Percentiles rank a stretch among this genome's conserved stretches.
phyloP scores from a whole-genome alignment of 1,140 invertebrate genomes.

The Phymastichus coffea region DNA sequence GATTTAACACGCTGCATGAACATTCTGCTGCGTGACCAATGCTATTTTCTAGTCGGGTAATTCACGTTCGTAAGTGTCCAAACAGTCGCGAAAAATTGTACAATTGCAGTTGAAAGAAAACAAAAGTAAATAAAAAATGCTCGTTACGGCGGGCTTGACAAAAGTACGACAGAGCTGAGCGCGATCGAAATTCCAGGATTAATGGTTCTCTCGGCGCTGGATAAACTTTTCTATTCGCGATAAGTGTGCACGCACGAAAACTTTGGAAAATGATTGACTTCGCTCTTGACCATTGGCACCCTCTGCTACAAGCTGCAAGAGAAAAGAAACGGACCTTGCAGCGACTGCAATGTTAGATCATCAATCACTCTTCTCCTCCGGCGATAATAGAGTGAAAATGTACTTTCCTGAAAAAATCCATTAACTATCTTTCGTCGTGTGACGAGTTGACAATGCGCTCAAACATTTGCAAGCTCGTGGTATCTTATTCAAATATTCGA shows the following conservation, averaged over 20 bases:
- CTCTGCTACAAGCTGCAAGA: no score
- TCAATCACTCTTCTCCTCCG: conserved; percentile 8
- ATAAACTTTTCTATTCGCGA: conserved; percentile 14
- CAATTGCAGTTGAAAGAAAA: no score
- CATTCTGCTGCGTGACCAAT: conserved; percentile 1
- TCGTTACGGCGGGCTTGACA: not conserved
- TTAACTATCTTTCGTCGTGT: not conserved
- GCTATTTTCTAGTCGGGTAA: no score
- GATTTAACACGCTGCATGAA: conserved; percentile 12
- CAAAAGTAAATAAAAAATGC: no score
- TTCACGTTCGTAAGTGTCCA: no score
- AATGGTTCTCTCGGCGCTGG: conserved; percentile 1
- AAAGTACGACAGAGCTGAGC: conserved; percentile 2
- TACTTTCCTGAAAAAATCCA: conserved; percentile 3
- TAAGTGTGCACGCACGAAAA: not conserved
- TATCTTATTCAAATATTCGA: no score
- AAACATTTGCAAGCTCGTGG: no score
- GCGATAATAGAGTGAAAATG: conserved; percentile 19
- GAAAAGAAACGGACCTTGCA: not conserved
- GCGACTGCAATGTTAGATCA: not conserved
- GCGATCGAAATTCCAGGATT: conserved; percentile 3
- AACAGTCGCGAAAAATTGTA: no score
- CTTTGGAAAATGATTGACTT: conserved; percentile 20
- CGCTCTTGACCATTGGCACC: conserved; percentile 3
- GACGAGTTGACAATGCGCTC: not conserved